Conservation (phyloP, 2,888 invertebrate species). For the Teleiodes luculella region DNA sequence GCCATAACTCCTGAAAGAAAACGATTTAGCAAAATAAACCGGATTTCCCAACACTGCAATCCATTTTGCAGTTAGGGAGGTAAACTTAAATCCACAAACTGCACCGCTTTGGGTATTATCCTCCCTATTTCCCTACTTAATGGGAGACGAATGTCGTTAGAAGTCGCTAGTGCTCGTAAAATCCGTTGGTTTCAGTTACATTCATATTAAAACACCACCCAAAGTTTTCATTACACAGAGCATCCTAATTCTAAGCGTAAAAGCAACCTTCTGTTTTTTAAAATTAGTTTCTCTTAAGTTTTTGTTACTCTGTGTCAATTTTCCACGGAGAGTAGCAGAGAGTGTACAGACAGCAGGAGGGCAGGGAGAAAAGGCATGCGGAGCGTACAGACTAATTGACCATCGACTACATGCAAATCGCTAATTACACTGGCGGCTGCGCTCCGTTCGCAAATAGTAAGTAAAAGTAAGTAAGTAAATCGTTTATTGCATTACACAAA, state of each 20-base stretch:
- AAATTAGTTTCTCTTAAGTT: background rate
- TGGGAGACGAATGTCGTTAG: slow-evolving; percentile 72
- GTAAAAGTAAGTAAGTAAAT: slow-evolving; percentile 42
- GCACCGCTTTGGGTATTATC: slow-evolving; percentile 63
- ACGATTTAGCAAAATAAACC: slow-evolving; percentile 32
- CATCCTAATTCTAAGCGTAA: background rate
- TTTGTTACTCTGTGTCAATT: slow-evolving; percentile 27
- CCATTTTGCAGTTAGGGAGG: slow-evolving; percentile 56
- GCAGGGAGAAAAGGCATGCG: slow-evolving; percentile 36
- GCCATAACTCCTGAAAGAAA: background rate
- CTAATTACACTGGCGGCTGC: slow-evolving; percentile 55
- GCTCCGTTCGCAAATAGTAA: slow-evolving; percentile 49
- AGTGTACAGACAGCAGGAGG: slow-evolving; percentile 29
- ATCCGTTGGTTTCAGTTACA: slow-evolving; percentile 49
- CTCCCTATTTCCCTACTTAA: slow-evolving; percentile 67
- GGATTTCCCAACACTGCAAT: slow-evolving; percentile 43
- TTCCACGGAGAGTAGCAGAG: slow-evolving; percentile 26
- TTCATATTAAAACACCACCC: slow-evolving; percentile 39
- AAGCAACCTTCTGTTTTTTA: background rate
- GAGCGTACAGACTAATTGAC: slow-evolving; percentile 61
- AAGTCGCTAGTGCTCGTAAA: slow-evolving; percentile 68
- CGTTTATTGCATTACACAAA: too few relatives aligned
- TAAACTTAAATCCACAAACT: slow-evolving; percentile 65
- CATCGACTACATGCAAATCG: slow-evolving; percentile 62
- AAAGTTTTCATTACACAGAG: slow-evolving; percentile 22